Conservation (phyloP, 2,888 invertebrate genomes). For the Eutolmus rufibarbis region DNA sequence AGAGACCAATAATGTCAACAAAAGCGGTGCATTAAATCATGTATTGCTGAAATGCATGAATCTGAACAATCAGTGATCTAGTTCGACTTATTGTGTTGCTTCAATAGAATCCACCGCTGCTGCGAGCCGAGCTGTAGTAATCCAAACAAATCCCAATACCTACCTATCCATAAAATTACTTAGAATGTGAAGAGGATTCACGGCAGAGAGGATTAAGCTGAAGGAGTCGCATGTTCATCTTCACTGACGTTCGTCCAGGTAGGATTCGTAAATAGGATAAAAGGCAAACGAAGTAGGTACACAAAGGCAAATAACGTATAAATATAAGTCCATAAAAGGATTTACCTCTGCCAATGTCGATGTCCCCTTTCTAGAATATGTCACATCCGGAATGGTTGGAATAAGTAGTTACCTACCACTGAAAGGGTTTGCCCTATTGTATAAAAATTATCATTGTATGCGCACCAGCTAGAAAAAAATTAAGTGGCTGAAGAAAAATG, state of each 20-base stretch:
- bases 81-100: constrained; percentile 3
- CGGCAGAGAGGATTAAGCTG: constrained; percentile 42
- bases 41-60: not conserved
- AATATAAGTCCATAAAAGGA: constrained; percentile 10
- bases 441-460: not conserved
- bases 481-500: not conserved
- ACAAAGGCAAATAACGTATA: constrained; percentile 16
- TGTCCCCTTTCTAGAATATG: not conserved
- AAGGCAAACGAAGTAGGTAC: not conserved
- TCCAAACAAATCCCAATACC: not conserved
- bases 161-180: constrained; percentile 9
- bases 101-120: not conserved
- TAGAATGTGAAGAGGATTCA: constrained; percentile 34
- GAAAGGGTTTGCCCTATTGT: not conserved
- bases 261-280: not conserved
- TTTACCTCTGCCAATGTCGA: not conserved
- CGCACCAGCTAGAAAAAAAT: not conserved
- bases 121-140: not conserved
- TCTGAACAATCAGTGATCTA: not conserved
- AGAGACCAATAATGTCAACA: not conserved
- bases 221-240: constrained; percentile 39
- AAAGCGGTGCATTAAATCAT: not conserved
- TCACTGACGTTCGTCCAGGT: not conserved
- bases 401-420: not conserved
- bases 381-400: not conserved